Percentiles rank a stretch among this genome's conserved stretches.
Evolutionary conservation across 2,888 invertebrate species (phyloP).

Genomic region (Eupithecia abbreviata): DNA sequence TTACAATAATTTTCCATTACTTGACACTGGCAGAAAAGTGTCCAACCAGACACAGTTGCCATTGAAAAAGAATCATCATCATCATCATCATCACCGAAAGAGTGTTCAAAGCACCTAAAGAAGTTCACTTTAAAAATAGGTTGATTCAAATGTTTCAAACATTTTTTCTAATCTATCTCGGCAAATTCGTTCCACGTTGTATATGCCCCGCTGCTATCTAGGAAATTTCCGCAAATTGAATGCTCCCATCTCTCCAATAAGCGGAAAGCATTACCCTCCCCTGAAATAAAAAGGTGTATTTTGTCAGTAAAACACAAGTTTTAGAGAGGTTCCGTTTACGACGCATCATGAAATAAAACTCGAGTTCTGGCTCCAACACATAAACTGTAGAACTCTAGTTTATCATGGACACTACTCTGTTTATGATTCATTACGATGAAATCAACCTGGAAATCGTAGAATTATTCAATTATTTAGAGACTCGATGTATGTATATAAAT

Average conservation of each 20-base stretch:
- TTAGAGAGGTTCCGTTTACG: constrained; percentile 29
- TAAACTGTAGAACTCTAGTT: neutral
- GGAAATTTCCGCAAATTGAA: neutral
- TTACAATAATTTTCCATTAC: no score
- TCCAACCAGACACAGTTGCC: no score
- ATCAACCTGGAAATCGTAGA: neutral
- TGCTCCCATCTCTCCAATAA: neutral
- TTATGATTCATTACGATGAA: neutral
- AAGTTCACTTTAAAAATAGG: no score
- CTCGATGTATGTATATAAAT: neutral
- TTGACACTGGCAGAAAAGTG: no score
- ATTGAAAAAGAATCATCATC: no score
- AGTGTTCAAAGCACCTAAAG: no score
- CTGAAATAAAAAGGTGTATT: constrained; percentile 27
- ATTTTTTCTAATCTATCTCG: neutral
- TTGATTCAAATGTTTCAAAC: no score
- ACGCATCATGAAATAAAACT: constrained; percentile 14
- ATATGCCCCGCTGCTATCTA: neutral
- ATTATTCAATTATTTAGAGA: neutral
- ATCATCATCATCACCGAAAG: no score
- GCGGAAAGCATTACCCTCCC: constrained; percentile 1
- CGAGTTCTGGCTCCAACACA: neutral
- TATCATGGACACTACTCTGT: neutral
- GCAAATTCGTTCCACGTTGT: neutral
- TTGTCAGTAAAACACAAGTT: constrained; percentile 27